phyloP scores from a whole-genome alignment of 2,113 vertebrate genomes.

The Ophthalmolycus amberensis region DNA sequence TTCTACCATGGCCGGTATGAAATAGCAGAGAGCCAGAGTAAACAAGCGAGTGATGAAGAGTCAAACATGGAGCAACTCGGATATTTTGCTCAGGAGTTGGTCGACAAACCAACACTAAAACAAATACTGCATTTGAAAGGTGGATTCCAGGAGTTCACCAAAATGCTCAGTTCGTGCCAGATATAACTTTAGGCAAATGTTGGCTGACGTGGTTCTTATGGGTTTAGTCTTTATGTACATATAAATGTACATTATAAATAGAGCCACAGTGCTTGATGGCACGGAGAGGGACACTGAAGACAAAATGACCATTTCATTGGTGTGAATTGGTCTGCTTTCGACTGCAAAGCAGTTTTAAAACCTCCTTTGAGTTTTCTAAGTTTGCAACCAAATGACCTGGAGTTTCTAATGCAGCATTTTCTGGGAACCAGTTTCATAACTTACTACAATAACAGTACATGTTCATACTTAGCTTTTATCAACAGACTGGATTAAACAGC shows the following conservation, averaged over 20 bases:
- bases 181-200: background rate
- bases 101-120: slow-evolving; percentile 7
- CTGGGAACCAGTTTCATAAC: background rate
- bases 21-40: slow-evolving; percentile 26
- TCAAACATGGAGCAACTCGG: background rate
- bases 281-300: background rate
- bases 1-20: slow-evolving; percentile 1
- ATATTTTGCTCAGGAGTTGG: background rate
- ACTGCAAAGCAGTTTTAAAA: background rate
- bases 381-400: background rate
- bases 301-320: background rate
- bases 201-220: background rate
- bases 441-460: background rate
- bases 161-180: background rate
- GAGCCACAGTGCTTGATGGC: background rate
- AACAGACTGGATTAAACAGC: background rate
- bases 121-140: slow-evolving; percentile 10
- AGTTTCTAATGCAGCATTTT: background rate
- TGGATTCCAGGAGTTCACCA: background rate
- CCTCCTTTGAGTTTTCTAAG: background rate
- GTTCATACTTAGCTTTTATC: background rate
- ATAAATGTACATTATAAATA: background rate
- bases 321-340: background rate
- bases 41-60: slow-evolving; percentile 38
- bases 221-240: background rate